Evolutionary conservation across 2,797 vertebrate species (phyloP).

Genomic region (Notoglanidium macrostoma): DNA sequence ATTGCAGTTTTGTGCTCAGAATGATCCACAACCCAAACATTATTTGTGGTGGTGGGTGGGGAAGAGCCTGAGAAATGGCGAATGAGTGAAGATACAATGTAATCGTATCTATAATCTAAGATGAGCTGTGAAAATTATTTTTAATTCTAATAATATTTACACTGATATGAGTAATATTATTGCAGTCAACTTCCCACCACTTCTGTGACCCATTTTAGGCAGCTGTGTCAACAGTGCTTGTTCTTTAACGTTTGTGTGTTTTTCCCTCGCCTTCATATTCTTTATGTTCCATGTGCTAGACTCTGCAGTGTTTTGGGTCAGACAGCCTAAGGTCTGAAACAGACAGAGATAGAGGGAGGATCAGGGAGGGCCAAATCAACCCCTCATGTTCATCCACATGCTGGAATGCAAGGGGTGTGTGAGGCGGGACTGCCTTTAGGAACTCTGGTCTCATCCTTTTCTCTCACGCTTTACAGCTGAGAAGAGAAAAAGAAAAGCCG

Average conservation of each 20-base stretch:
- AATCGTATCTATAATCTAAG: not conserved
- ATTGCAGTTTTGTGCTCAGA: not conserved
- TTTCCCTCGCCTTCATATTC: constrained; percentile 11
- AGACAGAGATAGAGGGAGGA: not conserved
- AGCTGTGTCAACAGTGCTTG: constrained; percentile 21
- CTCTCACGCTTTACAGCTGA: constrained; percentile 44
- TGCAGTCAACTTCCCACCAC: not conserved
- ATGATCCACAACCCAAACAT: not conserved
- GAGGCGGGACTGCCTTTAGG: constrained; percentile 13
- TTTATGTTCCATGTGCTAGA: constrained; percentile 16
- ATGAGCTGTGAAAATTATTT: not conserved
- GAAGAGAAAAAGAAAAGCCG: constrained; percentile 45
- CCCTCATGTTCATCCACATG: constrained; percentile 24
- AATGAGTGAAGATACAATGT: no score
- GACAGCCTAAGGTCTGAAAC: not conserved
- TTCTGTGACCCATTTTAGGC: not conserved
- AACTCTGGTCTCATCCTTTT: constrained; percentile 27
- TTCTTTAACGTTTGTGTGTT: constrained; percentile 21
- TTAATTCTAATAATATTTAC: not conserved
- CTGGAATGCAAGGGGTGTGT: constrained; percentile 21
- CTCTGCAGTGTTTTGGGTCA: not conserved
- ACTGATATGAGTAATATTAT: not conserved
- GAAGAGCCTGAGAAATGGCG: not conserved
- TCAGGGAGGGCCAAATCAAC: constrained; percentile 13
- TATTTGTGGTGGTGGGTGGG: not conserved